Percentiles rank a stretch among this genome's conserved stretches.
phyloP scores from a whole-genome alignment of 2,113 vertebrate genomes.

The Pan paniscus region DNA sequence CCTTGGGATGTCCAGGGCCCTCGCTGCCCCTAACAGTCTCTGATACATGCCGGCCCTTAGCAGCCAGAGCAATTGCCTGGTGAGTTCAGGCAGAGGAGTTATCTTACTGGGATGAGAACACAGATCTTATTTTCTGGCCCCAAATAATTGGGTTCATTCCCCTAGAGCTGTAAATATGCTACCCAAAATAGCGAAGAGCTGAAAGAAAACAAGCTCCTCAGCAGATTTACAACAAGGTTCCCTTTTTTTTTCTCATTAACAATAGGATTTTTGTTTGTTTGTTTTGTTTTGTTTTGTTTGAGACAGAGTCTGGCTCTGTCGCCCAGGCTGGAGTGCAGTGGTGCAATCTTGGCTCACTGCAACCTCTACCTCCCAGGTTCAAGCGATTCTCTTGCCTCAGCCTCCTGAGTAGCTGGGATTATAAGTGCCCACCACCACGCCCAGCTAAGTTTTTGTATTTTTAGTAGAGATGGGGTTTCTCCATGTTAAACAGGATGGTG shows the following conservation, averaged over 20 bases:
- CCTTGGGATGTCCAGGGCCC: not conserved
- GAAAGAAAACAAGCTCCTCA: conserved; percentile 18
- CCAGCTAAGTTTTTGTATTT: too few species aligned
- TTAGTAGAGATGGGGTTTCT: too few species aligned
- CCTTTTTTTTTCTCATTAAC: conserved; percentile 15
- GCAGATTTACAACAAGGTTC: conserved; percentile 59
- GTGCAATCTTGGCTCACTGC: too few species aligned
- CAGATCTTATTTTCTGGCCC: conserved; percentile 37
- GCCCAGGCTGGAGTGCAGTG: too few species aligned
- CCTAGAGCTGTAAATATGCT: conserved; percentile 26
- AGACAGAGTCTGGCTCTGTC: too few species aligned
- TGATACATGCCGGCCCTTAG: not conserved
- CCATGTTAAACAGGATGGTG: too few species aligned
- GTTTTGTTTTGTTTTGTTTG: too few species aligned
- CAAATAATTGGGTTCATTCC: conserved; percentile 37
- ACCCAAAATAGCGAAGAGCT: conserved; percentile 49
- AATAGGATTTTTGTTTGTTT: conserved; percentile 15
- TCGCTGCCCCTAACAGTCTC: not conserved
- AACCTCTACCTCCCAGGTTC: too few species aligned
- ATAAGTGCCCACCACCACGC: too few species aligned
- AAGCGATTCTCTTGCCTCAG: too few species aligned
- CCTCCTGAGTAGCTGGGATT: too few species aligned
- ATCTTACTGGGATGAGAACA: conserved; percentile 21
- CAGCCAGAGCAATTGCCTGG: not conserved
- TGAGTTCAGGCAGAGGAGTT: not conserved